Evolutionary conservation across 1,140 invertebrate genomes (phyloP), one percentile per base, ranked within the genome.

Genomic region (Hypsibius dujardini): DNA sequence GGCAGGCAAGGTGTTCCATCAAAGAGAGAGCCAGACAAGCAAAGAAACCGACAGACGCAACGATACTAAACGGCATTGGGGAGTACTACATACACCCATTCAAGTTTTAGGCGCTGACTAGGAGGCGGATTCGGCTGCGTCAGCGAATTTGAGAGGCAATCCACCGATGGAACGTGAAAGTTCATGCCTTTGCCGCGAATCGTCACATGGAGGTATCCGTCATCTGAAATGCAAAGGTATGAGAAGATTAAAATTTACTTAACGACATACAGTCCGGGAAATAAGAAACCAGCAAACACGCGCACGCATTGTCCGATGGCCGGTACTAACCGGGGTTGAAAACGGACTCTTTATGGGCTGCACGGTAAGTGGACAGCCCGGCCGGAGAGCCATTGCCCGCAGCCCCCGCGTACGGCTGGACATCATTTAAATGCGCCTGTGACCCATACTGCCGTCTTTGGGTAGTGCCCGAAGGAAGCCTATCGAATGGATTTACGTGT

Each of bases 181-280:
- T 87, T 84, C 46, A 93, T 82, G 0, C 88, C 88, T 70, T 90
- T 82, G 1, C 90, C 90, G n/a, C 88, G 83, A 1, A 95, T 80
- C 80, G 86, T 92, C 82, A 94, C 87, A 46, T 86, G 84, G 50
- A 91, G 83, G 40, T 85, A 85, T 42, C 87, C 87, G 74, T 90
- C 88, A 72, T 90, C 88, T 72, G 47, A 15, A 74, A 70, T 46
- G 71, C 7, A 70, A 69, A 1, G 67, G 72, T n/a, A 40, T 40
- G 47, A 71, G 46, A 70, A 73, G 46, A 50, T 1, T 72, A 72
- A 60, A 56, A 56, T 56, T n/a, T 12, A 12, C 50, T 12, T 56
- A 56, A 56, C n/a, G n/a, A 56, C 0, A 56, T 12, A 56, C n/a
- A 56, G n/a, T n/a, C 7, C 50, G 7, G 7, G 50, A 56, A 56